Percentiles rank a stretch among this genome's conserved stretches.
Evolutionary conservation across 2,113 vertebrate genomes (phyloP).

Genomic region (Maylandia zebra): DNA sequence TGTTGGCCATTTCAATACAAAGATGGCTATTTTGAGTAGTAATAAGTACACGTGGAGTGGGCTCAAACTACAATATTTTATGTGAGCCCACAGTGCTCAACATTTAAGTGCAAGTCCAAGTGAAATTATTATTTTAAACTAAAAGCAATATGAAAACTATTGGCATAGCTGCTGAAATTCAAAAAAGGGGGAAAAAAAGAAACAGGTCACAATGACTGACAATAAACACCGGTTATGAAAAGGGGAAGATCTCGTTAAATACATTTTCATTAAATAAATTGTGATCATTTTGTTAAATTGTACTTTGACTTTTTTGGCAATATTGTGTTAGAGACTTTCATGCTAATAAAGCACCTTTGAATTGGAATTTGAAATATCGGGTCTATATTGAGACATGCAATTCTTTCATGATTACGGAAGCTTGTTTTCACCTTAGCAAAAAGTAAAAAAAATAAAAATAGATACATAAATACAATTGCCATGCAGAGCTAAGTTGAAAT

Average conservation of each 20-base stretch:
- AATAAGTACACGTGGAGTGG: neutral
- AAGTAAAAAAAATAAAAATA: neutral
- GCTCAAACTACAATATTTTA: neutral
- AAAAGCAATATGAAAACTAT: neutral
- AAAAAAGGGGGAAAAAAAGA: neutral
- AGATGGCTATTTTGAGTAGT: neutral
- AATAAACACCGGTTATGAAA: neutral
- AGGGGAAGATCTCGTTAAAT: accelerated
- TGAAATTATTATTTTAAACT: neutral
- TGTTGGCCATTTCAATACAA: constrained; percentile 23
- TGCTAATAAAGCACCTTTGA: neutral
- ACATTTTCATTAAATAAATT: neutral
- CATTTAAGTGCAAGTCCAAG: neutral
- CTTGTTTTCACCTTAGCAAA: neutral
- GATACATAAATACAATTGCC: neutral
- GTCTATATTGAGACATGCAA: neutral
- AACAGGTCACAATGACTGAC: neutral
- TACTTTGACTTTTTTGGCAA: neutral
- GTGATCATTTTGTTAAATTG: neutral
- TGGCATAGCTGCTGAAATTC: neutral
- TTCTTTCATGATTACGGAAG: neutral
- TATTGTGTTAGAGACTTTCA: neutral
- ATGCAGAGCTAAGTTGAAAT: neutral
- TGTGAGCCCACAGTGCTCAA: neutral
- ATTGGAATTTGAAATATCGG: neutral